Percentiles rank a stretch among this genome's conserved stretches.
Evolutionary conservation across 2,888 invertebrate genomes (phyloP).

Genomic region (Tineola bisselliella): DNA sequence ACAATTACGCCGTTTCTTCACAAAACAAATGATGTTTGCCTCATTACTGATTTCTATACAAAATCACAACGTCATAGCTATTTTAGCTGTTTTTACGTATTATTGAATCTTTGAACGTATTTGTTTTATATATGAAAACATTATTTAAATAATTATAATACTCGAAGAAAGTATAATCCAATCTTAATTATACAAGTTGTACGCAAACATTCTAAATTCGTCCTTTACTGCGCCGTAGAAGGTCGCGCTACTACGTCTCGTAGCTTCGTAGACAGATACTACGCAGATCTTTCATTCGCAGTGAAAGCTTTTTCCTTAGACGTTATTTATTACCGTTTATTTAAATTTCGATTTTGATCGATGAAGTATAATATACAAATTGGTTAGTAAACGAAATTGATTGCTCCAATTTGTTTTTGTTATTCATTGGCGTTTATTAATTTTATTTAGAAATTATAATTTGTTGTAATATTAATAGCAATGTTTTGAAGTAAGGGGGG

Average conservation of each 20-base stretch:
- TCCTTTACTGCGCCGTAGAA: slow-evolving; percentile 2
- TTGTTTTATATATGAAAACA: too few relatives aligned
- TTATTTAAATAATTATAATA: not conserved
- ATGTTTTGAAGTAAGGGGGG: too few relatives aligned
- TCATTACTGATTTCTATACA: too few relatives aligned
- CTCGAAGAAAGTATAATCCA: not conserved
- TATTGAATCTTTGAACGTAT: too few relatives aligned
- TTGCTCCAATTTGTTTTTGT: not conserved
- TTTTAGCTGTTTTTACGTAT: too few relatives aligned
- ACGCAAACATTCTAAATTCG: not conserved
- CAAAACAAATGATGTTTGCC: too few relatives aligned
- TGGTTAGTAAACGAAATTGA: not conserved
- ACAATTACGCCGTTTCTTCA: too few relatives aligned
- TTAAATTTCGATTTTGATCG: not conserved
- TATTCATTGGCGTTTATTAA: not conserved
- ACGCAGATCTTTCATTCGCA: not conserved
- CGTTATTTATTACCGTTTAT: not conserved
- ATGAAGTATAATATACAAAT: not conserved
- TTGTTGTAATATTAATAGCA: too few relatives aligned
- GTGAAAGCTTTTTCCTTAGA: not conserved
- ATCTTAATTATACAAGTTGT: not conserved
- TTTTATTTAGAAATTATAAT: not conserved
- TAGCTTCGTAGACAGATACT: not conserved
- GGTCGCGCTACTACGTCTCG: not conserved
- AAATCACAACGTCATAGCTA: too few relatives aligned